A percentile compares a stretch with the other conserved stretches of the same genome.
These are phyloP conservation scores for Gavia stellata DNA, from an alignment of 2,113 vertebrate species.

Conservation along the genomic window DNA sequence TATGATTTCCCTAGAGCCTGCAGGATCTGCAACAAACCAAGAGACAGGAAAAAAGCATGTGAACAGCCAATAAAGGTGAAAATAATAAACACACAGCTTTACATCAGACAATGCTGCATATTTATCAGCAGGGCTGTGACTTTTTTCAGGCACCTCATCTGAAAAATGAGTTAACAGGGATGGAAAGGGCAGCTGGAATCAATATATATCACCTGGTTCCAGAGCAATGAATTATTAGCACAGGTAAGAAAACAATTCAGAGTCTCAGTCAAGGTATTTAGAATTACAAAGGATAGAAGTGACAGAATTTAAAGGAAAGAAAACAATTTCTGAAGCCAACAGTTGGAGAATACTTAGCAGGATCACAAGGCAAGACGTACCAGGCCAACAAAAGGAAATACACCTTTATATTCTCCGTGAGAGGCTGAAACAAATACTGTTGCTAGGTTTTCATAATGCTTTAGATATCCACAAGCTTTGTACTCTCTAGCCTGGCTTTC, in stretches of 20 bases:
- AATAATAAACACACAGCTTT: not conserved
- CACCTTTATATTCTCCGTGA: not conserved
- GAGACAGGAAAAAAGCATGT: not conserved
- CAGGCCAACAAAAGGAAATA: not conserved
- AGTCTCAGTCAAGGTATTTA: not conserved
- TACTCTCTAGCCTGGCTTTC: not conserved
- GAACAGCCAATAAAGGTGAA: not conserved
- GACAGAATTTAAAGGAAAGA: not conserved
- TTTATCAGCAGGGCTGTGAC: not conserved
- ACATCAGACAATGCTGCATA: not conserved
- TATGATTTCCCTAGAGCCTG: constrained; percentile 95
- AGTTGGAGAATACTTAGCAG: not conserved
- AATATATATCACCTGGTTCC: not conserved
- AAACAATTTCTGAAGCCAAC: not conserved
- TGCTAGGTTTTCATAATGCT: not conserved
- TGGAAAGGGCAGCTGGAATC: not conserved
- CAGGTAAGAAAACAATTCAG: not conserved
- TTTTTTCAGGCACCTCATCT: not conserved
- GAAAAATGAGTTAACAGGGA: not conserved
- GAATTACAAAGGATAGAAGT: not conserved
- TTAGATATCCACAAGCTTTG: not conserved
- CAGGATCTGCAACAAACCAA: constrained; percentile 80
- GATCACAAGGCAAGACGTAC: not conserved
- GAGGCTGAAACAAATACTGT: not conserved
- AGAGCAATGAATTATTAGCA: not conserved